Conservation (phyloP, 2,797 vertebrate species). For the Margarornis squamiger region DNA sequence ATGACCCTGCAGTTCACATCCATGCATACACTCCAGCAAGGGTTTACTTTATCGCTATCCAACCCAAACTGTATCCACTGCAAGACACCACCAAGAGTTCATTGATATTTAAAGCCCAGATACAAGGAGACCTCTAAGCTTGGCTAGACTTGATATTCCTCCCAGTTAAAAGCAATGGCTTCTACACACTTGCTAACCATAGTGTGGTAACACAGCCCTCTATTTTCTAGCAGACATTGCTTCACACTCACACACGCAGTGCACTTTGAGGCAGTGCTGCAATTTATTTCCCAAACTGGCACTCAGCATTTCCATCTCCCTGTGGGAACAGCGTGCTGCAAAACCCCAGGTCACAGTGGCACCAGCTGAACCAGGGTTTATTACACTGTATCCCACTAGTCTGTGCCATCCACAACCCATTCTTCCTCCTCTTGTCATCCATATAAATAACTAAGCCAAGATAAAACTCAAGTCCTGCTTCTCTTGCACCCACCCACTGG, state of each 20-base stretch:
- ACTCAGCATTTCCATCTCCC: not conserved
- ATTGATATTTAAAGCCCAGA: not conserved
- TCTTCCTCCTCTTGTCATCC: not conserved
- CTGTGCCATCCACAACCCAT: not conserved
- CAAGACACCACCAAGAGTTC: not conserved
- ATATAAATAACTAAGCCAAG: not conserved
- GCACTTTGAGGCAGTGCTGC: not conserved
- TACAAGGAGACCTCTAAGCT: not conserved
- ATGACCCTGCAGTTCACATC: not conserved
- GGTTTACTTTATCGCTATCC: not conserved
- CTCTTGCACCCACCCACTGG: not conserved
- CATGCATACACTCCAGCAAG: not conserved
- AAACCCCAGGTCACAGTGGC: not conserved
- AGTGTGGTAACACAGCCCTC: not conserved
- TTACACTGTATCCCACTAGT: not conserved
- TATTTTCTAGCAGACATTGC: not conserved
- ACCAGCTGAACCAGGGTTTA: not conserved
- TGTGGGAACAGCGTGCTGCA: fast-evolving
- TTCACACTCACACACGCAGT: not conserved
- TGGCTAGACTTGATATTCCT: not conserved
- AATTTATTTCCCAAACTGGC: not conserved
- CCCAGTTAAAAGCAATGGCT: not conserved
- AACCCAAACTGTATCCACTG: not conserved
- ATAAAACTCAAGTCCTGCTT: not conserved
- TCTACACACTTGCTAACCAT: fast-evolving